Base-by-base conservation (phyloP, 2,113 vertebrate genomes). In the Otis tarda region DNA sequence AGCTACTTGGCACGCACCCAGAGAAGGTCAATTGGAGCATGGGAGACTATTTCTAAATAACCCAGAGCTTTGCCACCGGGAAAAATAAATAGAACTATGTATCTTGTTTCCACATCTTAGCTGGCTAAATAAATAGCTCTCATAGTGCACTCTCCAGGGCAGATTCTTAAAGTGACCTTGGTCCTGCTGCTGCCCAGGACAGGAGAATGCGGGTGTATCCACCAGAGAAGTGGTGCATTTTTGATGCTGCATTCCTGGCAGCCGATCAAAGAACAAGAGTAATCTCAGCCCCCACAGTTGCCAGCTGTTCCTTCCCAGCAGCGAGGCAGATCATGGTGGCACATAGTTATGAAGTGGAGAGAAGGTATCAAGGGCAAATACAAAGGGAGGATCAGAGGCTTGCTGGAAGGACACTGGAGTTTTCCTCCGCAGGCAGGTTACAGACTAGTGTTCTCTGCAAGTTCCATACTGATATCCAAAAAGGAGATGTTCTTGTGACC, bases 81-180 rank as follows among this genome's bases (percentile, higher is more conserved):
- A 95, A 95, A 97, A 97, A 97, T 95, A 97, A 97, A 97, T 97
- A 97, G 97, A 92, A 95, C 81, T 80, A 63, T 83, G 94, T 50
- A 97, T 97, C 97, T 93, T 95, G 83, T 97, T 97, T 97, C 97
- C 73, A 92, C 60, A 83, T 97, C 88, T 94, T 96, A 93, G 95
- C 35, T 2, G 31, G 94, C 89, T 97, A 91, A 95, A 95, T 93
- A 97, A 97, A 97, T 97, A 95, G 70, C 93, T 94, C 87, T 90
- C 83, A 41, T 30, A 94, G 89, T 71, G 68, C 86, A 90, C 63
- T 93, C n/a, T 90, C 43, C 90, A 68, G 93, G 74, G 89, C 73
- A 87, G 87, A 94, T 90, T 97, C 94, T 96, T 91, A 94, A 94
- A 94, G 94, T 94, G 97, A 97, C 96, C 94, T 97, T 94, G 92